Base-by-base conservation (phyloP, 2,888 invertebrate species). In the Cerastis rubricosa region DNA sequence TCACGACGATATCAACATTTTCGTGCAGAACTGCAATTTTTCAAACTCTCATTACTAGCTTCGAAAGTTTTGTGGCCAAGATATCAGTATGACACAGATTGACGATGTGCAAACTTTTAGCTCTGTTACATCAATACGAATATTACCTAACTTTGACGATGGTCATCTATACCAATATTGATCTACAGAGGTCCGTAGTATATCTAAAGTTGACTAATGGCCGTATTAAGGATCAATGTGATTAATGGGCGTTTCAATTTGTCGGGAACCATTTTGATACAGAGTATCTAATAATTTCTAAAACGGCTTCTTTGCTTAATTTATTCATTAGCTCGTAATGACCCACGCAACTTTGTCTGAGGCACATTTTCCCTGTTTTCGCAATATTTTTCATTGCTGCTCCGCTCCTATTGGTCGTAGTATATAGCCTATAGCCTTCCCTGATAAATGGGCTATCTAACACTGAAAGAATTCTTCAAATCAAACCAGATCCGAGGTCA, bases 21-120 rank as follows among this genome's bases (percentile, higher is more conserved):
- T 61, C 43, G 1, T 19, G 14, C n/a, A 35, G 35, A 68, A 69
- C 68, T 81, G 71, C 78, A 85, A 54, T 71, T 69, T 83, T 85
- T 51, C 83, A 83, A 74, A 80, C 83, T 85, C 47, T 66, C 64
- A 71, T 72, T 71, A 78, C 78, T 47, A 45, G 49, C 29, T 17
- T 12, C 40, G n/a, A 45, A 85, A 85, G 71, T 84, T 77, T 74
- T n/a, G 65, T 69, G 71, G 65, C 63, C 59, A 40, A 59, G 61
- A 66, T 75, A 85, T 63, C 66, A 74, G 65, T 19, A 57, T 76
- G 76, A 80, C 87, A 66, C 51, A 72, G 78, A 84, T 79, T 75
- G 80, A 80, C 78, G 76, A 78, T 57, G 67, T 9, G 25, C 68
- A 64, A 88, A 86, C 74, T 84, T 81, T 77, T 25, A 54, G 51